Percentiles rank a stretch among this genome's conserved stretches.
Evolutionary conservation across 2,113 vertebrate species (phyloP).

Genomic region (Psittacara wagleri): DNA sequence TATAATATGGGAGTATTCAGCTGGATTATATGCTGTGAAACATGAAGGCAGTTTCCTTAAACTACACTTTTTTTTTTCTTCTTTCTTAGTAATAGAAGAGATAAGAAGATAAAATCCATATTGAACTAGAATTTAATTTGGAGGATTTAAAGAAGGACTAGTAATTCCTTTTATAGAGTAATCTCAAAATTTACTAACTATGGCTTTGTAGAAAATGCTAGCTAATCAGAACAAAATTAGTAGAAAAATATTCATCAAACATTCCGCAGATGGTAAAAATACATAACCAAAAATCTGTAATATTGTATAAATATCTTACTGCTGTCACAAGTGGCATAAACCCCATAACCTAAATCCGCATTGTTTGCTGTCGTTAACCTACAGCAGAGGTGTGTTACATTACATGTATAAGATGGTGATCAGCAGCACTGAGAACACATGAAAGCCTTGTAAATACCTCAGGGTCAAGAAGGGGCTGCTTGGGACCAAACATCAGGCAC

Average conservation of each 20-base stretch:
- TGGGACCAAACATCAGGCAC: not conserved
- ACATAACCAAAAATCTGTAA: fast-evolving
- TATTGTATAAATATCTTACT: not conserved
- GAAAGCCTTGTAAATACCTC: not conserved
- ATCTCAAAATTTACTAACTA: not conserved
- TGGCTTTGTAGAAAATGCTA: not conserved
- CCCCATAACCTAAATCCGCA: not conserved
- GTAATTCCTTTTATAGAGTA: not conserved
- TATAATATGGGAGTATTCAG: not conserved
- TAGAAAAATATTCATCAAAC: not conserved
- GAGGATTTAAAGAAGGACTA: not conserved
- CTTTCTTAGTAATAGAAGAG: not conserved
- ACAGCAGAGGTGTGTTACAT: not conserved
- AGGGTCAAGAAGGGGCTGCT: not conserved
- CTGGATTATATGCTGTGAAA: not conserved
- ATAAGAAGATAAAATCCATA: not conserved
- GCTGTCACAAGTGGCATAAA: not conserved
- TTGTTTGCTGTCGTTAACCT: not conserved
- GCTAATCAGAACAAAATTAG: not conserved
- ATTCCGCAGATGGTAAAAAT: not conserved
- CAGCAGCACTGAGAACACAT: not conserved
- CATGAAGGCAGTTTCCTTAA: not conserved
- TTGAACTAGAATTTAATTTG: not conserved
- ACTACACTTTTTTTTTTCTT: not conserved
- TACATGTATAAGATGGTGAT: not conserved